Percentiles rank a stretch among this genome's conserved stretches.
These are phyloP conservation scores for Hemibagrus wyckioides DNA, from an alignment of 2,113 vertebrate genomes.

Conservation along the genomic window DNA sequence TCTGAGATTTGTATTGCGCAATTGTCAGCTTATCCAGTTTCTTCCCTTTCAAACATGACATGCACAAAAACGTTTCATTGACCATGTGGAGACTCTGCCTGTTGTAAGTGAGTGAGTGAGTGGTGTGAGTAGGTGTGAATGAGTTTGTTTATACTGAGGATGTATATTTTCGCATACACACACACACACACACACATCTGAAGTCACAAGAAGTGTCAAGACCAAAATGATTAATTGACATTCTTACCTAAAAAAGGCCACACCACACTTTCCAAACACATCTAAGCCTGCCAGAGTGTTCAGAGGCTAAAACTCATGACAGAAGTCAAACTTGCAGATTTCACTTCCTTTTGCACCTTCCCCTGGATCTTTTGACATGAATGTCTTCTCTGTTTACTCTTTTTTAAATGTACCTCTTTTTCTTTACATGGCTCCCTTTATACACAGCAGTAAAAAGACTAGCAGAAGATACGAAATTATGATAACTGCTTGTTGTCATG, in stretches of 20 bases:
- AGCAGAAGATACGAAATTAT: background rate
- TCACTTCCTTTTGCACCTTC: conserved; percentile 7
- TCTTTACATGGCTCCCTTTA: background rate
- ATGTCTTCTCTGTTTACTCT: background rate
- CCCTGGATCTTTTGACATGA: background rate
- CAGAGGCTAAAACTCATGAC: background rate
- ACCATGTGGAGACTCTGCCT: background rate
- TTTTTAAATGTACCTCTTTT: background rate
- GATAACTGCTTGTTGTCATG: background rate
- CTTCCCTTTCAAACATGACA: background rate
- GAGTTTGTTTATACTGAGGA: background rate
- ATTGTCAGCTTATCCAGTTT: background rate
- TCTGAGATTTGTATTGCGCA: background rate
- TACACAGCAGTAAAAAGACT: background rate
- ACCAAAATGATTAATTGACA: background rate
- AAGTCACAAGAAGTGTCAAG: background rate
- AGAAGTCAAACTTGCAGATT: background rate
- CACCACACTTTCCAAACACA: background rate
- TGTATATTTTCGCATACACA: background rate
- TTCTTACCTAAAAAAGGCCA: background rate
- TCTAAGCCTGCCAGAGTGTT: background rate
- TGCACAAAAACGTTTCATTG: background rate
- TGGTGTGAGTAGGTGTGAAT: background rate
- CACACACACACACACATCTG: background rate
- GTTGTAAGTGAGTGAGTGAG: background rate